Evolutionary conservation across 2,113 vertebrate genomes (phyloP).

Genomic region (Agelaius tricolor): DNA sequence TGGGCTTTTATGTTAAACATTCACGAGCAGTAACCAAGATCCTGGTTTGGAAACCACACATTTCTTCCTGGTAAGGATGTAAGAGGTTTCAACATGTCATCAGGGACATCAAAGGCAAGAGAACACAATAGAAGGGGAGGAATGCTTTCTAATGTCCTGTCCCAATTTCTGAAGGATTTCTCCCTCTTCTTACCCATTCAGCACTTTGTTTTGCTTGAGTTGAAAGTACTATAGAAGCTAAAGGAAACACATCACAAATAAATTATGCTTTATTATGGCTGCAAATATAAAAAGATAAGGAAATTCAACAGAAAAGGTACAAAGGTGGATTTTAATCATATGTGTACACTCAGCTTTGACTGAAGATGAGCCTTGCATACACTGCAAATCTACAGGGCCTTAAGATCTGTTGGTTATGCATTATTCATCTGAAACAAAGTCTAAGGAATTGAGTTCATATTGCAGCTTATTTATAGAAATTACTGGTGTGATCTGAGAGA

Average conservation of each 20-base stretch:
- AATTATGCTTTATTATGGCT: background rate
- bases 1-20: background rate
- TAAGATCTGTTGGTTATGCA: background rate
- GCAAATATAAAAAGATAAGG: slow-evolving; percentile 14
- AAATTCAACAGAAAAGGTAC: slow-evolving; percentile 33
- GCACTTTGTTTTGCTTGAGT: background rate
- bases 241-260: background rate
- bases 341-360: background rate
- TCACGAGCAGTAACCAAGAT: background rate
- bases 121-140: background rate
- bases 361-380: background rate
- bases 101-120: background rate
- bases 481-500: background rate
- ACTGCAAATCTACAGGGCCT: background rate
- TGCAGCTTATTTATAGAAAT: background rate
- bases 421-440: background rate
- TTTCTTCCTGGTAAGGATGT: background rate
- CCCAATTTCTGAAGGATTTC: background rate
- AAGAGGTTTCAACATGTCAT: background rate
- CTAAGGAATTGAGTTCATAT: background rate
- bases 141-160: background rate
- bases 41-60: background rate
- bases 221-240: background rate
- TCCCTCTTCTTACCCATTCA: background rate
- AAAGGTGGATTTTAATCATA: slow-evolving; percentile 23